Evolutionary conservation across 2,888 invertebrate species (phyloP), one percentile per base, ranked within the genome.

Genomic region (Athripsodes cinereus): DNA sequence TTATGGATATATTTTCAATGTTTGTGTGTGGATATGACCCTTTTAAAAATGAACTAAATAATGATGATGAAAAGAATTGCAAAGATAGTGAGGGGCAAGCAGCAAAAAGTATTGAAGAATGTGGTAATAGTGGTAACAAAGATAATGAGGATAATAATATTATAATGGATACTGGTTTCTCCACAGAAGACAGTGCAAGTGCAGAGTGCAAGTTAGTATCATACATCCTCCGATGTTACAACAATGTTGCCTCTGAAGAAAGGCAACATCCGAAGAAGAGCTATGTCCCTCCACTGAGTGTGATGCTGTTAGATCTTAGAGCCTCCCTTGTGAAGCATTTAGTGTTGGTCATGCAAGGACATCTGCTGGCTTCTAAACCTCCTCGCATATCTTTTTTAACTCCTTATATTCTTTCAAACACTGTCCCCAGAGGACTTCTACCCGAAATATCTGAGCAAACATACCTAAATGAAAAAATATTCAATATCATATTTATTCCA

Each of bases 181-280:
- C 8, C 5, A 3, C 2, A 13, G 5, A 40, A 13, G 26, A 19
- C 35, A 16, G 10, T 40, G 44, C n/a, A 18, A 35, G 13, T 20
- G 13, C 22, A 2, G 21, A 35, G 1, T 8, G 3, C 19, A 16
- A 22, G 13, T 53, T 53, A 1, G 56, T 59, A 1, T 26, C 59
- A 1, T 63, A 61, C 55, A 34, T 63, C 20, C 20, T 63, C n/a
- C 48, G 60, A 16, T 59, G 59, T 68, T 91, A 90, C 70, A 83
- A 85, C 40, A 81, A 88, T 66, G 85, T 89, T 16, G 82, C 84
- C 35, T 69, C 83, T 1, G 90, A 90, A 69, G 90, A 90, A 70
- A 76, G 88, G 65, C 86, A 85, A 68, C 81, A 88, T 69, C 85
- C 90, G 19, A 90, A 89, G 76, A 83, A 84, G 69, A 85, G 87